Percentiles rank a stretch among this genome's conserved stretches.
These are phyloP conservation scores for Brachyhypopomus occidentalis DNA, from an alignment of 2,113 vertebrate genomes.

Conservation along the genomic window DNA sequence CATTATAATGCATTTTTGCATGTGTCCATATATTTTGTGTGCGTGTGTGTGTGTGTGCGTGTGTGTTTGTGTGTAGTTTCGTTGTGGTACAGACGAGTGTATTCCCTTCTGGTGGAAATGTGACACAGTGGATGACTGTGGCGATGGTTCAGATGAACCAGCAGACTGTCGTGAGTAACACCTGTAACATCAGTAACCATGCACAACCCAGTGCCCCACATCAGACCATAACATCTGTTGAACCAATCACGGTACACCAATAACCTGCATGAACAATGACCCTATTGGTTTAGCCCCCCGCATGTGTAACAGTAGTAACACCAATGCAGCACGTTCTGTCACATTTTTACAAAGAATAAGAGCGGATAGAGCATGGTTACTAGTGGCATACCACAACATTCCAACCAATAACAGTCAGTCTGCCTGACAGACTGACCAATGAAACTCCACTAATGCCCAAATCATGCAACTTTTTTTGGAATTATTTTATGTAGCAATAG, in stretches of 20 bases:
- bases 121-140: conserved; percentile 97
- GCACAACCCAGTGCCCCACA: not conserved
- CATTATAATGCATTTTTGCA: not conserved
- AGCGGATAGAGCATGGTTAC: no score
- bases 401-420: no score
- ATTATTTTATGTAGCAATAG: no score
- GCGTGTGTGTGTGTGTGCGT: conserved; percentile 25
- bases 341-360: no score
- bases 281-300: not conserved
- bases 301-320: not conserved
- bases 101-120: conserved; percentile 99
- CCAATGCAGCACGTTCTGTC: not conserved
- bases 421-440: no score
- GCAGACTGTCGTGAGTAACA: conserved; percentile 90
- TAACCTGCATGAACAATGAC: not conserved
- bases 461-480: no score
- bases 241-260: not conserved
- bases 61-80: conserved; percentile 79
- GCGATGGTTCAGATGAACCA: conserved; percentile 93
- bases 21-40: not conserved
- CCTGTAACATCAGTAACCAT: not conserved
- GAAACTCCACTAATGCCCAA: no score
- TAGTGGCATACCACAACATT: no score
- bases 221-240: not conserved
- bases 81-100: conserved; percentile 98